Evolutionary conservation across 2,888 invertebrate genomes (phyloP), one percentile per base, ranked within the genome.

Genomic region (Halictus ligatus): DNA sequence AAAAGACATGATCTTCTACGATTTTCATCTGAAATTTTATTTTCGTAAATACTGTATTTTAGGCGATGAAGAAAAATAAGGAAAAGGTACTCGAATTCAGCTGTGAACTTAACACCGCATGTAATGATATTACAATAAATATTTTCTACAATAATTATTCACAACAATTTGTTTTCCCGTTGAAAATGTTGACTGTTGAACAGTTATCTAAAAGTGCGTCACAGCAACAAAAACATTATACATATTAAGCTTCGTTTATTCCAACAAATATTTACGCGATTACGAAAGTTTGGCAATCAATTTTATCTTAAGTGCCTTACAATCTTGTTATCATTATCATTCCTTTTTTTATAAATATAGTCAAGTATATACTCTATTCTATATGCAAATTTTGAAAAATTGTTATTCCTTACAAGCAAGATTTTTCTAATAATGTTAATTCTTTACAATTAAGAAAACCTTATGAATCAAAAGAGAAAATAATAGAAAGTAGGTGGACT

Each of bases 21-120:
- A 48, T 43, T 72, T 85, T 50, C 48, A 78, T 78, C 80, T 80
- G 84, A 82, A 88, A 88, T 88, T 86, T 88, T 86, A 84, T 88
- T 87, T 88, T 88, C 78, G 74, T 71, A 80, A 80, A 80, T 58
- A 25, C 50, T 75, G 80, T 88, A 88, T 88, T 88, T 82, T 85
- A 50, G 64, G 84, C 79, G 60, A 50, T 43, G 78, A 72, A 79
- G 35, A 69, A 74, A n/a, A 12, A 75, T 46, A 35, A 18, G 69
- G 78, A 50, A 72, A 87, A 78, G 21, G 60, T 71, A 73, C 35
- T 48, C 80, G 29, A 40, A 79, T 72, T 81, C 81, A 58, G 43
- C 40, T 48, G 58, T 58, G 21, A 25, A 54, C 21, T 54, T 21
- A 8, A 21, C 21, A 8, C 50, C 8, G 21, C 21, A 2, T 21